A percentile compares a stretch with the other conserved stretches of the same genome.
These are phyloP conservation scores for Mycalesis mineus DNA, from an alignment of 2,888 invertebrate genomes.

Conservation along the genomic window DNA sequence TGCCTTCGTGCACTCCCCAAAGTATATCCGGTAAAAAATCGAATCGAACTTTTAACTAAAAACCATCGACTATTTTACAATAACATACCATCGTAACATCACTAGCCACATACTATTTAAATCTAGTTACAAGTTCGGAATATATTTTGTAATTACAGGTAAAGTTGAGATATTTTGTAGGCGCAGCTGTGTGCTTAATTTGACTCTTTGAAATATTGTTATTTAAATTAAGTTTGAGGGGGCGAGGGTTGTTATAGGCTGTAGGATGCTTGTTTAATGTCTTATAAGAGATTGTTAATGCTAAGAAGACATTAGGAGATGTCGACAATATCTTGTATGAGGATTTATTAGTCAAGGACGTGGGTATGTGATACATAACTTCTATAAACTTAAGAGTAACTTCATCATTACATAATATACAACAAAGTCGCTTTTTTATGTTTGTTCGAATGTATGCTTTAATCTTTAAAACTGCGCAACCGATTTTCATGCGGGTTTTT, in stretches of 20 bases:
- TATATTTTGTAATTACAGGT: slow-evolving; percentile 76
- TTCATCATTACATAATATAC: too few species aligned
- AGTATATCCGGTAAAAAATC: too few species aligned
- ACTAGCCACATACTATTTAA: slow-evolving; percentile 67
- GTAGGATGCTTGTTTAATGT: slow-evolving; percentile 19
- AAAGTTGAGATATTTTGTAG: slow-evolving; percentile 64
- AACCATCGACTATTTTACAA: slow-evolving; percentile 25
- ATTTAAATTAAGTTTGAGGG: slow-evolving; percentile 38
- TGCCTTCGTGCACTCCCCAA: too few species aligned
- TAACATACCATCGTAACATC: slow-evolving; percentile 25
- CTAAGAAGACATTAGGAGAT: neutral
- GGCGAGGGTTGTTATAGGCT: slow-evolving; percentile 15
- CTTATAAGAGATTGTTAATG: neutral
- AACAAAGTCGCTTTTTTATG: too few species aligned
- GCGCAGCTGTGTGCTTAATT: slow-evolving; percentile 58
- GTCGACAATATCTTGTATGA: neutral
- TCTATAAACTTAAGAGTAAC: too few species aligned
- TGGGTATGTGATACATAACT: too few species aligned
- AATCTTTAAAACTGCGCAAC: too few species aligned
- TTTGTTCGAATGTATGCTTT: too few species aligned
- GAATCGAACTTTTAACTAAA: neutral
- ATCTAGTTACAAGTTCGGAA: slow-evolving; percentile 77
- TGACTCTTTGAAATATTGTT: slow-evolving; percentile 52
- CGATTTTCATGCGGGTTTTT: too few species aligned
- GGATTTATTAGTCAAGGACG: too few species aligned